Base-by-base conservation (phyloP, 92 coral and sea anemone species). In the Hydrozoanthus gracilis region DNA sequence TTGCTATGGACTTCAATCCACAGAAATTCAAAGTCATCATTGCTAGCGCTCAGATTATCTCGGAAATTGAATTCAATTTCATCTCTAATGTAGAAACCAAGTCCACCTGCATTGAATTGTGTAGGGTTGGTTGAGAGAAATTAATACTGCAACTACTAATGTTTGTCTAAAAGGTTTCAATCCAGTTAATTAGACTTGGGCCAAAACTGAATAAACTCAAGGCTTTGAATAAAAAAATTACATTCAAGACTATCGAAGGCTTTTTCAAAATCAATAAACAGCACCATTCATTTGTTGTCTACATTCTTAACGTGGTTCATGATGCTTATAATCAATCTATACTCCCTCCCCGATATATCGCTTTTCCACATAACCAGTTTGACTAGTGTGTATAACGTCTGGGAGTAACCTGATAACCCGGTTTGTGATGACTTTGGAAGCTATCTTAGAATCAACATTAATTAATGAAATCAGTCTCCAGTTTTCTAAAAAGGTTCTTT, bases 401-500 rank as follows among this genome's bases (percentile, higher is more conserved):
- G 39, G 39, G 39, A 27, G 39, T 27, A 27, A 27, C 39, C 39
- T 27, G 39, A 27, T 27, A 27, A 27, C 39, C 39, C 39, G 39
- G 39, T 27, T 27, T 27, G 39, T 27, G 39, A 27, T 27, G 39
- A 27, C 39, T 27, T 27, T 27, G 39, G 39, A 27, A 27, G 39
- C 39, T 27, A 27, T 27, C 39, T 27, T 27, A 27, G 39, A 27
- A 27, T 27, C 39, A 27, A 27, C 39, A 27, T 27, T 27, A 27
- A 27, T 27, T 27, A 27, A 27, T 27, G 39, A 27, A 27, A 27
- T 27, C 39, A 27, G 39, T 27, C 39, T 27, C 74, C 82, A 86
- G 65, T 73, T 86, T 86, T 86, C 88, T 49, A 73, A 55, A 86
- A 70, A 56, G 45, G 49, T 73, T 86, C 73, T 68, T 8, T 73